Percentiles rank a stretch among this genome's conserved stretches.
Conservation (phyloP, 2,888 invertebrate species). For the Molanna angustata region DNA sequence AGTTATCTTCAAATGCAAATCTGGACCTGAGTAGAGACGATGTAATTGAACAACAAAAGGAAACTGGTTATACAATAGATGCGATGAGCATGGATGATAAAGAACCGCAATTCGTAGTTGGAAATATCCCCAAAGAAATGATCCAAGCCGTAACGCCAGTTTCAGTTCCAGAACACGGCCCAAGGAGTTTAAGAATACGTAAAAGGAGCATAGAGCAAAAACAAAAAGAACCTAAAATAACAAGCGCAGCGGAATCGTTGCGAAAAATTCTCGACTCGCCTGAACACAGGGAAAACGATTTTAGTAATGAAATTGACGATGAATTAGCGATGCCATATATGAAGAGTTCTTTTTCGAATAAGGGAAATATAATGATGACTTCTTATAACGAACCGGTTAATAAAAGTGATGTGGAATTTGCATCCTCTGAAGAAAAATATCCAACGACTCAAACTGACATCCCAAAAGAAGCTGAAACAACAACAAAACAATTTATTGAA, state of each 20-base stretch:
- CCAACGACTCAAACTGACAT: neutral
- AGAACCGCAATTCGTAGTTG: constrained; percentile 63
- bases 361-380: neutral
- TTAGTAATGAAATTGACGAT: constrained; percentile 53
- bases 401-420: neutral
- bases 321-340: neutral
- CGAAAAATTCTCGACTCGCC: constrained; percentile 47
- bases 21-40: constrained; percentile 47
- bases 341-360: too few species aligned
- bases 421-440: neutral
- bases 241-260: constrained; percentile 44
- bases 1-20: constrained; percentile 44
- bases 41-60: constrained; percentile 43
- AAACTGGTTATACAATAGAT: constrained; percentile 40
- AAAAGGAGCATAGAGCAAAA: constrained; percentile 39
- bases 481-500: too few species aligned
- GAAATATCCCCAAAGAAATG: constrained; percentile 61
- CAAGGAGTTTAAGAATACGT: constrained; percentile 48
- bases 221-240: constrained; percentile 31
- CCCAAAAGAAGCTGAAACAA: too few species aligned
- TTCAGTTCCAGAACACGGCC: constrained; percentile 65
- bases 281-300: constrained; percentile 45
- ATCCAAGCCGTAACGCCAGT: constrained; percentile 55
- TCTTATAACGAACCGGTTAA: too few species aligned
- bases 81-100: constrained; percentile 39